A percentile compares a stretch with the other conserved stretches of the same genome.
phyloP scores from a whole-genome alignment of 2,113 vertebrate species.

The Chitala chitala region DNA sequence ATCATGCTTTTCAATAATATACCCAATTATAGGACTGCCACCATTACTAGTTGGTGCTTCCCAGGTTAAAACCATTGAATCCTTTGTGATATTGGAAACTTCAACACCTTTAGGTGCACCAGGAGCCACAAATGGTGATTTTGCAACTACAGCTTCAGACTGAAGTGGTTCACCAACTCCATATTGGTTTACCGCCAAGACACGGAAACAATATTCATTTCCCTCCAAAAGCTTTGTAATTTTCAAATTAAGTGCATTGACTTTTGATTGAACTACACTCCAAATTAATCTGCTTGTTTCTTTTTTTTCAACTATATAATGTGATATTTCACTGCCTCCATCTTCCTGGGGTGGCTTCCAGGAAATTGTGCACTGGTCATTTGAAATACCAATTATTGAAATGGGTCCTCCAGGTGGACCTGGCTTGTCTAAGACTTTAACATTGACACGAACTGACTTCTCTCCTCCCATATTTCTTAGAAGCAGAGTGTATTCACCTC shows the following conservation, averaged over 20 bases:
- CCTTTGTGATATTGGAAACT: slow-evolving; percentile 81
- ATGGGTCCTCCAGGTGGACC: slow-evolving; percentile 86
- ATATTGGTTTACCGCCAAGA: slow-evolving; percentile 87
- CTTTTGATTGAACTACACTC: slow-evolving; percentile 81
- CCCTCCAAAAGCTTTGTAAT: slow-evolving; percentile 92
- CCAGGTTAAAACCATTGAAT: slow-evolving; percentile 94
- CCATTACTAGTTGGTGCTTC: slow-evolving; percentile 85
- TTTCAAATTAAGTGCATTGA: slow-evolving; percentile 76
- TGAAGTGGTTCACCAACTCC: slow-evolving; percentile 81
- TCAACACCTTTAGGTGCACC: slow-evolving; percentile 83
- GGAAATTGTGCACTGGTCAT: slow-evolving; percentile 78
- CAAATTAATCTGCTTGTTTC: slow-evolving; percentile 95
- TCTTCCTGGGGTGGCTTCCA: slow-evolving; percentile 90
- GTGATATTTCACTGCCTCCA: slow-evolving; percentile 86
- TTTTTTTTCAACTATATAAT: slow-evolving; percentile 89
- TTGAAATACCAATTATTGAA: slow-evolving; percentile 70
- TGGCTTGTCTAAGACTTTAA: slow-evolving; percentile 90
- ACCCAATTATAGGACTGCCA: slow-evolving; percentile 86
- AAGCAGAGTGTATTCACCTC: slow-evolving; percentile 81
- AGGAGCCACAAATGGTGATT: slow-evolving; percentile 82
- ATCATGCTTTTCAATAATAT: slow-evolving; percentile 92
- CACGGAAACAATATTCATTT: slow-evolving; percentile 93
- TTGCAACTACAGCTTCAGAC: slow-evolving; percentile 76
- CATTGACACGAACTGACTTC: slow-evolving; percentile 72
- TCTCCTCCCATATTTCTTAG: slow-evolving; percentile 91